phyloP scores from a whole-genome alignment of 1,140 invertebrate species.

The Aphelinus atriplicis region DNA sequence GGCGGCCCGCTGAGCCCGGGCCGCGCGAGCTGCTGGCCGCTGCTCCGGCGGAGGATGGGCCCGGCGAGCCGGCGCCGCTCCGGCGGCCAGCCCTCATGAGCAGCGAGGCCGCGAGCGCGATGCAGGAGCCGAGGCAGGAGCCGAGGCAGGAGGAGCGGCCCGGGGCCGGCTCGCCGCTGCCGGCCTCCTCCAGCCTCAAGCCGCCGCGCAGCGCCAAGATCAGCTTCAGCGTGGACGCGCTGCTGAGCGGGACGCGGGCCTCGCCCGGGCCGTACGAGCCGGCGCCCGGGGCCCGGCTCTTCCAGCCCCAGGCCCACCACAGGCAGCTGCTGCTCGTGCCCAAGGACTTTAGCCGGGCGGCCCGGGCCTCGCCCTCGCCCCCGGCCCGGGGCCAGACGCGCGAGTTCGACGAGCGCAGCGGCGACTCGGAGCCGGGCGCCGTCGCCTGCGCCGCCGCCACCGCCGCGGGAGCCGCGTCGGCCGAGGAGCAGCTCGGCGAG shows the following conservation, averaged over 20 bases:
- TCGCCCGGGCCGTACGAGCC: constrained; percentile 46
- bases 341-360: constrained; percentile 56
- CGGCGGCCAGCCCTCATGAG: constrained; percentile 45
- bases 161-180: constrained; percentile 18
- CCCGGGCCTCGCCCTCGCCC: constrained; percentile 50
- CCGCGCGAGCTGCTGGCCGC: constrained; percentile 7
- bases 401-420: constrained; percentile 58
- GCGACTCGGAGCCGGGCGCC: constrained; percentile 47
- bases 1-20: not conserved
- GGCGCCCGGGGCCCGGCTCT: constrained; percentile 44
- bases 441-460: constrained; percentile 31
- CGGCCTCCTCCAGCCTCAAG: constrained; percentile 59
- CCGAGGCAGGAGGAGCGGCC: constrained; percentile 12
- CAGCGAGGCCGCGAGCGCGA: constrained; percentile 54
- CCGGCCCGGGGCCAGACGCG: constrained; percentile 44
- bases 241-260: constrained; percentile 60
- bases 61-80: constrained; percentile 13
- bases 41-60: constrained; percentile 27
- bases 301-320: constrained; percentile 50
- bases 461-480: constrained; percentile 43
- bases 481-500: constrained; percentile 54
- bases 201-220: constrained; percentile 63
- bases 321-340: constrained; percentile 58
- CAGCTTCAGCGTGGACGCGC: constrained; percentile 63
- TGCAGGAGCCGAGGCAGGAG: constrained; percentile 53